Evolutionary conservation across 1,140 invertebrate species (phyloP), one percentile per base, ranked within the genome.

Genomic region (Drusus annulatus): DNA sequence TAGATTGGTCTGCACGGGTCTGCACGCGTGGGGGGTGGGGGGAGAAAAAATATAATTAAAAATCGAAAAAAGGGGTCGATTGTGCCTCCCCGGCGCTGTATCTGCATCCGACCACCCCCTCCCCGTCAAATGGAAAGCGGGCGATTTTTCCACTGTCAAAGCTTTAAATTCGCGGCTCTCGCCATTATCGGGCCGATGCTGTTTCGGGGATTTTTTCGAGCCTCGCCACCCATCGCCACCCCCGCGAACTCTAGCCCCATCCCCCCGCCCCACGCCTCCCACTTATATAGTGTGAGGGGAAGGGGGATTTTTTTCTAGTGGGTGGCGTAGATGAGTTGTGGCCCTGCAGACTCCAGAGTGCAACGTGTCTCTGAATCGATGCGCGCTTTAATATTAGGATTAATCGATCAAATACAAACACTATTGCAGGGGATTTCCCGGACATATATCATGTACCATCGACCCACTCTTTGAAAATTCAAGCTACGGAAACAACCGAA

Each of bases 1-100:
- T 90, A 90, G 89, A 90, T 90, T 90, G 89, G 88, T 89, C 88
- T 80, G 79, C 88, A 88, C 87, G 87, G 89, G 88, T 89, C 88
- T 80, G 79, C 88, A 88, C 87, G 87, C 88, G 88, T 88, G 88
- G 88, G 88, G 87, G 51, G 69, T 31, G 45, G 76, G 79, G 73
- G 73, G 58, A 31, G 77, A 83, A 84, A 83, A 84, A 84, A 84
- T 84, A 84, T 84, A 84, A 84, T 84, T 84, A 84, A 84, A 84
- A 81, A 84, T 84, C 83, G 83, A 84, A 82, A 84, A 82, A 84
- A 84, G 80, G 83, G 80, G 80, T 84, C 76, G 79, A 80, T 83
- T 83, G 79, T 82, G 81, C 77, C 83, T 19, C 78, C 77, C 63
- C 68, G 50, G 63, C 65, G 65, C 65, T 63, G 77, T 78, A 78